phyloP scores from a whole-genome alignment of 64 coral and sea anemone genomes.

The Hydrozoanthus tunicans region DNA sequence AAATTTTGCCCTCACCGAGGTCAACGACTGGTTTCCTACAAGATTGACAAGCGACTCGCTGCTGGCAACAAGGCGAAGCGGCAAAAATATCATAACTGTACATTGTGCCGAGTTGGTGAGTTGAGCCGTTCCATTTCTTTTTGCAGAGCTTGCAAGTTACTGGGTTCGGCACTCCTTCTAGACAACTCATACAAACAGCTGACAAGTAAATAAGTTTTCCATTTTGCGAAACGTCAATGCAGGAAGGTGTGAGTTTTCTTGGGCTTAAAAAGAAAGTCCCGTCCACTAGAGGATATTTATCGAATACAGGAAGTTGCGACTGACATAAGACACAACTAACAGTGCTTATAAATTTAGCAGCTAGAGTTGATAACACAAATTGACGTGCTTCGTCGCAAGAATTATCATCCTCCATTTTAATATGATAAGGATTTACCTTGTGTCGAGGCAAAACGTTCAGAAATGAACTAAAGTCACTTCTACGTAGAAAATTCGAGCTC shows the following conservation, averaged over 20 bases:
- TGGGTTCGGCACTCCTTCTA: slow-evolving; percentile 90
- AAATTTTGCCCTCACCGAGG: slow-evolving; percentile 67
- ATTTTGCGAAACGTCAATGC: slow-evolving; percentile 87
- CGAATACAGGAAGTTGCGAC: slow-evolving; percentile 90
- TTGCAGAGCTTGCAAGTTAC: slow-evolving; percentile 94
- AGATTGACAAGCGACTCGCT: slow-evolving; percentile 82
- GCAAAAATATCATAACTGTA: slow-evolving; percentile 99
- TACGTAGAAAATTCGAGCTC: slow-evolving; percentile 80
- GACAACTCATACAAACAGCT: slow-evolving; percentile 93
- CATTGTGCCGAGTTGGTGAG: slow-evolving; percentile 91
- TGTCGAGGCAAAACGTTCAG: slow-evolving; percentile 89
- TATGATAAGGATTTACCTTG: slow-evolving; percentile 98
- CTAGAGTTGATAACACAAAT: slow-evolving; percentile 84
- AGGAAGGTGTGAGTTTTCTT: slow-evolving; percentile 68
- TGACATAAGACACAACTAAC: slow-evolving; percentile 89
- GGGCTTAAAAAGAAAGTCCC: slow-evolving; percentile 97
- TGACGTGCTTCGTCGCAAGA: slow-evolving; percentile 83
- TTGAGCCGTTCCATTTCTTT: slow-evolving; percentile 92
- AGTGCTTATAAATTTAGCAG: slow-evolving; percentile 67
- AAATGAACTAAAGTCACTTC: slow-evolving; percentile 92
- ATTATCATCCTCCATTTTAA: slow-evolving; percentile 98
- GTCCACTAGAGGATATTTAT: slow-evolving; percentile 95
- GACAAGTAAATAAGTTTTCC: slow-evolving; percentile 82
- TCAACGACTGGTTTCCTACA: slow-evolving; percentile 92
- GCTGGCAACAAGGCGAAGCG: slow-evolving; percentile 91